Evolutionary conservation across 2,888 invertebrate genomes (phyloP).

Genomic region (Drosophila greeni): DNA sequence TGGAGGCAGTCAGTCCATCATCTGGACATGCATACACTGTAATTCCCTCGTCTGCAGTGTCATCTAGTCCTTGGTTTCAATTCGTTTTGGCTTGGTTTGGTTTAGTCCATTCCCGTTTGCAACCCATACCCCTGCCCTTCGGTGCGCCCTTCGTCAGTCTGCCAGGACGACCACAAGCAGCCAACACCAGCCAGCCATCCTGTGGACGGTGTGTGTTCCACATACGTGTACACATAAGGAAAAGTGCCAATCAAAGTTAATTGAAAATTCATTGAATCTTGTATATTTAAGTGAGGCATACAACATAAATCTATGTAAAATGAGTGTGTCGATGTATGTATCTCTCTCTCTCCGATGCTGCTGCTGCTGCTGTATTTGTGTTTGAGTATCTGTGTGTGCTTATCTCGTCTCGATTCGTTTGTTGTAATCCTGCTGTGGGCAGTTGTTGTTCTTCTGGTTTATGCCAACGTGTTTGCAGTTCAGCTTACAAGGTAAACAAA

Average conservation of each 20-base stretch:
- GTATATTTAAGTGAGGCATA: constrained; percentile 68
- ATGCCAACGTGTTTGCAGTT: constrained; percentile 55
- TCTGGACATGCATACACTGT: constrained; percentile 17
- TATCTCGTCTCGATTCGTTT: constrained; percentile 25
- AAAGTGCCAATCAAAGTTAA: constrained; percentile 73
- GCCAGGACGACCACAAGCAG: constrained; percentile 28
- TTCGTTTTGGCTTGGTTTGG: constrained; percentile 10
- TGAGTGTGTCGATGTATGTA: constrained; percentile 16
- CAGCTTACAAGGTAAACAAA: constrained; percentile 68
- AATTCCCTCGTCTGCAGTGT: constrained; percentile 24
- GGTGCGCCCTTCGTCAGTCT: constrained; percentile 43
- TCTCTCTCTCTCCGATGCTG: background rate
- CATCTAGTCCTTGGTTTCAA: constrained; percentile 11
- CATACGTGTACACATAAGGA: constrained; percentile 47
- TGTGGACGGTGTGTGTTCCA: constrained; percentile 23
- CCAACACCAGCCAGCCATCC: constrained; percentile 21
- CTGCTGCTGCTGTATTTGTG: background rate
- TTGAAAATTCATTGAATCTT: constrained; percentile 73
- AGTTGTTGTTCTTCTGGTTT: constrained; percentile 29
- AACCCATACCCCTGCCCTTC: constrained; percentile 23
- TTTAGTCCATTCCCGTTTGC: constrained; percentile 28
- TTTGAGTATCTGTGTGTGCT: constrained; percentile 10
- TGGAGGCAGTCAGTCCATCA: constrained; percentile 28
- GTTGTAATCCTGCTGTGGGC: constrained; percentile 19
- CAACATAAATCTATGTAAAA: constrained; percentile 45